phyloP scores from a whole-genome alignment of 2,888 invertebrate genomes.

The Noctua pronuba region DNA sequence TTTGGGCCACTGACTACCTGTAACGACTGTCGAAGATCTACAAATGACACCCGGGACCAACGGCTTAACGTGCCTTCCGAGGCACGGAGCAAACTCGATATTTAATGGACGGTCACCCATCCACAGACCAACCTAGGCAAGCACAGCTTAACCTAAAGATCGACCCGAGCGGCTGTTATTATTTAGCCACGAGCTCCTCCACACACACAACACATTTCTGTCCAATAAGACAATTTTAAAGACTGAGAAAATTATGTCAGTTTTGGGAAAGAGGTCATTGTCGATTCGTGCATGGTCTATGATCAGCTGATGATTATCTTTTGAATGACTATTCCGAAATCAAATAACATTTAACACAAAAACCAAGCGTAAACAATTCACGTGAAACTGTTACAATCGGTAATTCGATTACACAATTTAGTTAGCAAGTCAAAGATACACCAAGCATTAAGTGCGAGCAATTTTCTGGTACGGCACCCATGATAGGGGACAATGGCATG shows the following conservation, averaged over 20 bases:
- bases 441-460: slow-evolving; percentile 37
- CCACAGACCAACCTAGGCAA: too few species aligned
- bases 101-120: too few species aligned
- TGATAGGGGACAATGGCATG: slow-evolving; percentile 73
- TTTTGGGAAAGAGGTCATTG: not conserved
- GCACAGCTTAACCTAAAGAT: too few species aligned
- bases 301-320: not conserved
- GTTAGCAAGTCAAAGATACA: slow-evolving; percentile 46
- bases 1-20: too few species aligned
- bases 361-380: slow-evolving; percentile 25
- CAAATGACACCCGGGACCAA: too few species aligned
- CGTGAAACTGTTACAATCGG: slow-evolving; percentile 31
- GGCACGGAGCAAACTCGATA: too few species aligned
- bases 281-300: not conserved
- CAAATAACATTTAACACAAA: slow-evolving; percentile 13
- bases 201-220: not conserved
- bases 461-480: slow-evolving; percentile 67
- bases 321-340: slow-evolving; percentile 10
- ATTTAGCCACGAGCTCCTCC: too few species aligned
- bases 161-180: too few species aligned
- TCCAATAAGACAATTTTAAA: not conserved
- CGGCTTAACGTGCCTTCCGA: too few species aligned
- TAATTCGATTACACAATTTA: slow-evolving; percentile 38
- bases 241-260: not conserved
- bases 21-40: too few species aligned